Base-by-base conservation (phyloP, 2,797 vertebrate genomes). In the Lycodopsis pacificus region DNA sequence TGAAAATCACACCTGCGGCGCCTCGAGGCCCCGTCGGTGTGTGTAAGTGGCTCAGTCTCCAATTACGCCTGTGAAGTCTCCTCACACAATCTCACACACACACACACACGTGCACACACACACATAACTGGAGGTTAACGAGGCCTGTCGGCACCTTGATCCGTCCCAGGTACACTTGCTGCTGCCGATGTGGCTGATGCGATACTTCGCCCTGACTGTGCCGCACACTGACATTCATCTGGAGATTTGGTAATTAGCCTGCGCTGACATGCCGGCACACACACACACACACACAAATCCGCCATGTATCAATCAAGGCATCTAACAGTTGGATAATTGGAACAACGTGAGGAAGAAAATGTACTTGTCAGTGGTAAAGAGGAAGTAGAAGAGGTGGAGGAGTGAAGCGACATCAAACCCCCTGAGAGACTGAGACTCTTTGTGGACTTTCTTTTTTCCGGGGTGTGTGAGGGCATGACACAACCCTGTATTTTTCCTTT, bases 1-100 rank as follows among this genome's bases (percentile, higher is more conserved):
- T 57, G 64, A 82, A 86, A 82, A 74, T 85, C 74, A 83, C 71
- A 81, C 75, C 56, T 32, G 54, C 40, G 4, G 20, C 2, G 22
- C 68, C 72, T 83, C 59, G 54, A 83, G 75, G 85, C 86, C 61
- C 73, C 34, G 64, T 71, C 15, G 32, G 10, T 78, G 73, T 65
- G 77, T 65, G 75, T 69, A 79, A 88, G 76, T 86, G 77, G 78
- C 86, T 86, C 82, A 71, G 73, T 86, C 71, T 90, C 88, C 90
- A 92, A 92, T 93, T 92, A 94, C 90, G 91, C 58, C 85, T 92
- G 88, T 91, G 88, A 92, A 88, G 77, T 70, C 73, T 80, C 71
- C 34, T 68, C 25, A 14, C 63, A 4, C 20, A 14, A 70, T 13
- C 20, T 36, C 72, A 63, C 72, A 73, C 64, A 70, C 36, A 53